Conservation (phyloP, 2,888 invertebrate species). For the Catotricha subobsoleta region DNA sequence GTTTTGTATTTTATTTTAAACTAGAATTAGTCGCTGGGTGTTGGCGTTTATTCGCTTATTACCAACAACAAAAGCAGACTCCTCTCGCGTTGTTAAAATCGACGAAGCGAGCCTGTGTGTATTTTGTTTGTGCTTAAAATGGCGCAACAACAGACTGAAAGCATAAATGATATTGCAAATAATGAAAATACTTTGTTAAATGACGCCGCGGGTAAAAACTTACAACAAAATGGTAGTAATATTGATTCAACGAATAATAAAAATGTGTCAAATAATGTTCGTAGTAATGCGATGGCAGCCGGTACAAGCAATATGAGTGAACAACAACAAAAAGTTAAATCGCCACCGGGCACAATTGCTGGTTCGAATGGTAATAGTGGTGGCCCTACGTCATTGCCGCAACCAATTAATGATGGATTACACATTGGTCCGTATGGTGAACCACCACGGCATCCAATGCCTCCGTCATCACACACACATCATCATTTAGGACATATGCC, state of each 20-base stretch:
- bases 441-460: slow-evolving; percentile 3
- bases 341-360: slow-evolving; percentile 3
- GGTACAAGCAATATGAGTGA: background rate
- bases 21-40: too few relatives aligned
- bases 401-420: background rate
- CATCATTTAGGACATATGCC: slow-evolving; percentile 16
- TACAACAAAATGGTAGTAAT: slow-evolving; percentile 15
- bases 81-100: too few relatives aligned
- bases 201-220: slow-evolving; percentile 14
- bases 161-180: slow-evolving; percentile 14
- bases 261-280: slow-evolving; percentile 15
- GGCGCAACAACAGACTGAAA: slow-evolving; percentile 18
- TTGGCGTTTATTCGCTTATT: too few relatives aligned
- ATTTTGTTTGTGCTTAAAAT: slow-evolving; percentile 10
- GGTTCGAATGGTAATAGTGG: slow-evolving; percentile 7
- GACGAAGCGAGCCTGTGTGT: background rate
- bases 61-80: too few relatives aligned
- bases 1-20: too few relatives aligned
- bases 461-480: too few relatives aligned
- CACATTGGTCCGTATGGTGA: slow-evolving; percentile 3
- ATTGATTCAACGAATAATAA: slow-evolving; percentile 23
- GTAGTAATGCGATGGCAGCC: background rate
- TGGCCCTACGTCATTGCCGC: slow-evolving; percentile 5
- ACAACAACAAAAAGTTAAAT: slow-evolving; percentile 2
- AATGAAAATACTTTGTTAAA: slow-evolving; percentile 5